These are phyloP conservation scores for Steinernema khuongi DNA, from an alignment of 1,140 invertebrate species.

Conservation along the genomic window DNA sequence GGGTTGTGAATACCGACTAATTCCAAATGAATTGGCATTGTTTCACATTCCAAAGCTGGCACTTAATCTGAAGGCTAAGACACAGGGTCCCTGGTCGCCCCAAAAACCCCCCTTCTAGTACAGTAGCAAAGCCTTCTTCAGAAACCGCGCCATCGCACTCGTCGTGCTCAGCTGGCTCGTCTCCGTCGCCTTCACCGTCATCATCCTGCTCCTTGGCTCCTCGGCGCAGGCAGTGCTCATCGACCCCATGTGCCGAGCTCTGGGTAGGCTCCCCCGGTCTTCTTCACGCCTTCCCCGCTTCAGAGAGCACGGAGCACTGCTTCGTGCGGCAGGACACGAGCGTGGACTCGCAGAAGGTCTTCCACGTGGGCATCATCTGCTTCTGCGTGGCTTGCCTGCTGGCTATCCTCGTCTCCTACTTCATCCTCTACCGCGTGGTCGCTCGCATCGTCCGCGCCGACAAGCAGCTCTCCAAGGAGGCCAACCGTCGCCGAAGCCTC, in stretches of 20 bases:
- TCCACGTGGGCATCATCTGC: background rate
- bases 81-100: too few relatives aligned
- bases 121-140: too few relatives aligned
- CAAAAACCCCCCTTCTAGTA: too few relatives aligned
- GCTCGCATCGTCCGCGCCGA: background rate
- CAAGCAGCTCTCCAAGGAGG: conserved; percentile 6
- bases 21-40: too few relatives aligned
- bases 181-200: background rate
- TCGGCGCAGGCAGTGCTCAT: background rate
- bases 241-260: background rate
- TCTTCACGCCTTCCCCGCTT: background rate
- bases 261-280: background rate
- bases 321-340: conserved; percentile 9
- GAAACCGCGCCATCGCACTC: background rate
- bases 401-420: background rate
- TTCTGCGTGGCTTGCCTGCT: background rate
- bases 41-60: too few relatives aligned
- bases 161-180: background rate
- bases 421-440: background rate
- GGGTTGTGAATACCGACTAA: too few relatives aligned
- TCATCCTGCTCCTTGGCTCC: conserved; percentile 1
- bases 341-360: background rate
- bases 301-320: background rate
- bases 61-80: too few relatives aligned
- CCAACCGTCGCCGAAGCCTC: background rate